Percentiles rank a stretch among this genome's conserved stretches.
Evolutionary conservation across 2,113 vertebrate genomes (phyloP).

Genomic region (Tragulus kanchil): DNA sequence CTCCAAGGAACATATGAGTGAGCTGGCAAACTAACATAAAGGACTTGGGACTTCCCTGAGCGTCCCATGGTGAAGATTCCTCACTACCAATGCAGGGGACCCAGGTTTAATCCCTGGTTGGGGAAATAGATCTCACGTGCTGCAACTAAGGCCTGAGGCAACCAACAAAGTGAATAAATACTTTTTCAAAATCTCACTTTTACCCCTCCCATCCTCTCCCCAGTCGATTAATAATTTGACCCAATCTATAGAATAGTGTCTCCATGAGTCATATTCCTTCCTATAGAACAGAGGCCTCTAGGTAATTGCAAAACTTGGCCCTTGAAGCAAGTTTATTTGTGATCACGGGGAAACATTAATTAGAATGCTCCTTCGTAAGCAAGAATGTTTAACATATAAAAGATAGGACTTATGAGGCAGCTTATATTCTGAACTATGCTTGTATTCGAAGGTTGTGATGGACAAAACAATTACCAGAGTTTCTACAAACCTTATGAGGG

Average conservation of each 20-base stretch:
- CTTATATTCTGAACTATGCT: background rate
- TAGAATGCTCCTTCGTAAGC: constrained; percentile 9
- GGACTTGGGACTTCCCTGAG: background rate
- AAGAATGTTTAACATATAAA: background rate
- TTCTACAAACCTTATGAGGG: background rate
- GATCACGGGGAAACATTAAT: background rate
- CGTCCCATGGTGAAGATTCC: background rate
- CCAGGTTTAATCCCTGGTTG: background rate
- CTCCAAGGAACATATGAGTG: background rate
- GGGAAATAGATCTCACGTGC: background rate
- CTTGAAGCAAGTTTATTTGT: background rate
- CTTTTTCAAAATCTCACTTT: background rate
- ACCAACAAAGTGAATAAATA: background rate
- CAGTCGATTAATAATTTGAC: background rate
- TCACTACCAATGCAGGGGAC: background rate
- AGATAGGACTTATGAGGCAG: background rate
- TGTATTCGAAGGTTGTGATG: background rate
- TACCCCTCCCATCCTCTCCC: background rate
- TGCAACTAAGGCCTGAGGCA: background rate
- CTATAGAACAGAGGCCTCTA: background rate
- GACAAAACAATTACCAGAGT: background rate
- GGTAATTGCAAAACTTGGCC: background rate
- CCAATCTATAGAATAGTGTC: background rate
- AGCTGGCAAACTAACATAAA: background rate
- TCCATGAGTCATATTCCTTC: background rate